Evolutionary conservation across 2,797 vertebrate genomes (phyloP), one percentile per base, ranked within the genome.

Genomic region (Schizothorax lantsangensis): DNA sequence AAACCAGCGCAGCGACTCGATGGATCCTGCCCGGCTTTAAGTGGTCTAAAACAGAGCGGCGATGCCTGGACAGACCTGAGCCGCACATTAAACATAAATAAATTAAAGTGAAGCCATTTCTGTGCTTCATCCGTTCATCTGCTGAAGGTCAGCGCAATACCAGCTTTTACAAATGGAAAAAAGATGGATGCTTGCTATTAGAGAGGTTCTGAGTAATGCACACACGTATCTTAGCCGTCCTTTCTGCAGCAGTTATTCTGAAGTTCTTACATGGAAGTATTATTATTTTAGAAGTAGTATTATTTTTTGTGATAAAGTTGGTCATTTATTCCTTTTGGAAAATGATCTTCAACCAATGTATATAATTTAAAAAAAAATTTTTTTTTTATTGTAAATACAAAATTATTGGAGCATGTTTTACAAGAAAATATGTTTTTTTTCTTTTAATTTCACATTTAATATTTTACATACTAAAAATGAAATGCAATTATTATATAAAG

Each of bases 61-160:
- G 36, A 30, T 71, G 77, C 59, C 83, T 57, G 83, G 81, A 57
- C 78, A 59, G 75, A 89, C 86, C 81, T 43, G 59, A 84, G 69
- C 84, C 36, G 71, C 87, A 88, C 90, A 92, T 91, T 92, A 92
- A 86, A 91, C 89, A 93, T 91, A 91, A 92, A 93, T 93, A 93
- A 91, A 90, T 91, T 79, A 91, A 89, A 91, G 87, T 90, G 90
- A 81, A 91, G 78, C 88, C 87, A 85, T 90, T 81, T 84, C 78
- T 86, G 47, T 87, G 87, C 79, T 78, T 89, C 87, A 81, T 85
- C 80, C 66, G 71, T 87, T 89, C 77, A 86, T 85, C 87, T 49
- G 72, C 85, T 88, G 89, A 91, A 92, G 90, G 91, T 91, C 91
- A 90, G 75, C 85, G 77, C 86, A 68, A 87, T 86, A 88, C 62